Evolutionary conservation across 35 echinoderm and acorn worm genomes (phyloP).

Genomic region (Eucidaris tribuloides): DNA sequence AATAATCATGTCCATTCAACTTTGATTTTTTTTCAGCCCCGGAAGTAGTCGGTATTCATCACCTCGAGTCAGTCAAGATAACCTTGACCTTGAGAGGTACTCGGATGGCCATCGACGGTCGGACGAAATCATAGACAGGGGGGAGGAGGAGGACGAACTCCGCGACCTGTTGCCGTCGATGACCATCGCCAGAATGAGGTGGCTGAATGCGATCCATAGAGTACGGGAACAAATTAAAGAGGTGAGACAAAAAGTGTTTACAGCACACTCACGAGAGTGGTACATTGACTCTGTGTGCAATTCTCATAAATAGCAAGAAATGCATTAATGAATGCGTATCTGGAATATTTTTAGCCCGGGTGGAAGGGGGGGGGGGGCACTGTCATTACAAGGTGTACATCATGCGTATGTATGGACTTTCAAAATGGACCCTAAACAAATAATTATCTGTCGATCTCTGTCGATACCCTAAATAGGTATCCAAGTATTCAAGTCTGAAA

Average conservation of each 20-base stretch:
- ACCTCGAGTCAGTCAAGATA: conserved; percentile 61
- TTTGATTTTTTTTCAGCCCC: conserved; percentile 36
- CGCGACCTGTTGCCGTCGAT: conserved; percentile 47
- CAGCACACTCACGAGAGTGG: background rate
- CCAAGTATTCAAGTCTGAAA: too few species aligned
- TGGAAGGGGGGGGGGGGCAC: background rate
- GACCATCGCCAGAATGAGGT: conserved; percentile 71
- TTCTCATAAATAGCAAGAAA: background rate
- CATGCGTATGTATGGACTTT: background rate
- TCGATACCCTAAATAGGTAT: too few species aligned
- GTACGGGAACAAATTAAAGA: conserved; percentile 84
- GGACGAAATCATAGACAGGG: background rate
- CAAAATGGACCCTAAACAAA: too few species aligned
- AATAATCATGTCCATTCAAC: too few species aligned
- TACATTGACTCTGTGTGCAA: background rate
- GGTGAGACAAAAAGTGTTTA: conserved; percentile 12
- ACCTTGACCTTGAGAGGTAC: background rate
- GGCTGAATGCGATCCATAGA: conserved; percentile 81
- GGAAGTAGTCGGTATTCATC: conserved; percentile 87
- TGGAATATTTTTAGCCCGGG: background rate
- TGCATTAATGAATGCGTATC: background rate
- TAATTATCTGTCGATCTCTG: too few species aligned
- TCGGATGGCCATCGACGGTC: background rate
- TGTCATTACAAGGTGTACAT: background rate
- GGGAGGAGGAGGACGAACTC: background rate